Conservation (phyloP, 2,113 vertebrate genomes). For the Chlorodrepanis virens region DNA sequence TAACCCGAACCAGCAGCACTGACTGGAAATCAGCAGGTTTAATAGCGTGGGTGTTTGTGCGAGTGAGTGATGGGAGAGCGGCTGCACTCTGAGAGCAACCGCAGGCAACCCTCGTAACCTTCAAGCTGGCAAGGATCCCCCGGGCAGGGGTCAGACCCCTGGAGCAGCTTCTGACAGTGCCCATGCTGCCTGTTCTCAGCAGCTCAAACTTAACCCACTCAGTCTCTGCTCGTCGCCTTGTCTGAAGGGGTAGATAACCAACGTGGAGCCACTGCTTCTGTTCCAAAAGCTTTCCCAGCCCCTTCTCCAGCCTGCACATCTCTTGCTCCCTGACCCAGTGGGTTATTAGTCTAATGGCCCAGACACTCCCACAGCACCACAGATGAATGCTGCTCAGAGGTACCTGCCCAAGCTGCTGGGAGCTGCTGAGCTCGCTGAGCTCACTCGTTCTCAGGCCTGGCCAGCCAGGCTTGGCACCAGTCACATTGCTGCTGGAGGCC, state of each 20-base stretch:
- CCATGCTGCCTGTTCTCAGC: neutral
- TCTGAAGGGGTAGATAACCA: neutral
- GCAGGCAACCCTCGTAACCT: accelerated
- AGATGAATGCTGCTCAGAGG: accelerated
- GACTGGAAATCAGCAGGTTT: slow-evolving; percentile 29
- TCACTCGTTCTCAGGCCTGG: neutral
- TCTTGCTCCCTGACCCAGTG: neutral
- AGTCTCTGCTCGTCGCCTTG: neutral
- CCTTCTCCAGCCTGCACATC: neutral
- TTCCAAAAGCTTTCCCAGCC: neutral
- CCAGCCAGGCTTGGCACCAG: neutral
- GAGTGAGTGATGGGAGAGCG: slow-evolving; percentile 3
- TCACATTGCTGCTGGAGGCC: neutral
- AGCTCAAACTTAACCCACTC: neutral
- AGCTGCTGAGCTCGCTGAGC: neutral
- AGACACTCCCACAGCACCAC: neutral
- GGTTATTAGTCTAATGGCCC: neutral
- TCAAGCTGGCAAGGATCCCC: neutral
- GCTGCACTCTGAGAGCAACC: neutral
- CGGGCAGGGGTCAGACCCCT: neutral
- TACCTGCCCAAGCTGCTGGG: neutral
- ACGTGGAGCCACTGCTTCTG: neutral
- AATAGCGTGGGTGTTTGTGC: neutral
- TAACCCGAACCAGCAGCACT: slow-evolving; percentile 37
- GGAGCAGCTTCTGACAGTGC: neutral